Evolutionary conservation across 2,888 invertebrate species (phyloP).

Genomic region (Chloroclysta siterata): DNA sequence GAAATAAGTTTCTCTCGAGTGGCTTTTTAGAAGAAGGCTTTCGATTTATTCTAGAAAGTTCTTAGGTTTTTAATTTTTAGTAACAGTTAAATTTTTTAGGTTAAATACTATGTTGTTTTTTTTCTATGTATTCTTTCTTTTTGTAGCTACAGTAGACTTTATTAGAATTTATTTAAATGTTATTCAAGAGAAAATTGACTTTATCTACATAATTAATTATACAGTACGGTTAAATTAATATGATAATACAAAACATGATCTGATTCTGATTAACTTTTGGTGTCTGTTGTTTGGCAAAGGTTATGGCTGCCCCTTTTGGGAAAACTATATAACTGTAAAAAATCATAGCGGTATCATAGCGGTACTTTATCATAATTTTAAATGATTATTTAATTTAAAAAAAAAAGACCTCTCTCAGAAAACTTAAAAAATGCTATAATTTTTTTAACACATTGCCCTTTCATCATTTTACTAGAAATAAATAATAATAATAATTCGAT

Average conservation of each 20-base stretch:
- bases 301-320: not conserved
- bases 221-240: not conserved
- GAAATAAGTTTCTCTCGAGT: constrained; percentile 13
- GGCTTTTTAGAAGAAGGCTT: not conserved
- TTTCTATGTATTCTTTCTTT: not conserved
- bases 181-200: constrained; percentile 7
- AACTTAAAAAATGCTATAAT: too few species aligned
- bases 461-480: too few species aligned
- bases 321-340: too few species aligned
- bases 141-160: not conserved
- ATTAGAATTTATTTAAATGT: constrained; percentile 7
- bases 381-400: too few species aligned
- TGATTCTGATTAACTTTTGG: not conserved
- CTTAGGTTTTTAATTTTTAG: not conserved
- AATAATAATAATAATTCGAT: too few species aligned
- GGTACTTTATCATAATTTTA: too few species aligned
- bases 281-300: not conserved
- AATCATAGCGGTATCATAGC: too few species aligned
- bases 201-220: constrained; percentile 15
- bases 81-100: not conserved
- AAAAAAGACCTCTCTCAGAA: too few species aligned
- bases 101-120: too few species aligned
- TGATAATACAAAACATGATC: not conserved
- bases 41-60: not conserved
- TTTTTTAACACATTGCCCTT: too few species aligned